These are phyloP conservation scores for Drosophila lowei DNA, from an alignment of 1,140 invertebrate species.

Conservation along the genomic window DNA sequence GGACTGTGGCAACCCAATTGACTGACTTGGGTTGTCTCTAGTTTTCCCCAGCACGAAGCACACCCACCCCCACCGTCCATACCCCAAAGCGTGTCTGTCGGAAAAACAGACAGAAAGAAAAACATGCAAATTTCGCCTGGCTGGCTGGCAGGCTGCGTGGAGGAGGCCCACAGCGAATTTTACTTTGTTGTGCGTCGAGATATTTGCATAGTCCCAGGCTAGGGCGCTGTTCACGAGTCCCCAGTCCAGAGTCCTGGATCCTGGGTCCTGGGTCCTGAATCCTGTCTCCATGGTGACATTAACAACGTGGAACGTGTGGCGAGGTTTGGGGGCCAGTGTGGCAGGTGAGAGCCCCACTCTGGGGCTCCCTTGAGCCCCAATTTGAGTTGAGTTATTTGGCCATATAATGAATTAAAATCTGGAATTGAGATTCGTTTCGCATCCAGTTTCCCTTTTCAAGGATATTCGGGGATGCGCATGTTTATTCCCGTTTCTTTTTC, in stretches of 20 bases:
- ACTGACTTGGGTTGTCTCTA: slow-evolving; percentile 63
- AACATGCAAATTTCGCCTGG: slow-evolving; percentile 69
- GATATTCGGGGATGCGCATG: slow-evolving; percentile 78
- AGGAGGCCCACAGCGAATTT: slow-evolving; percentile 52
- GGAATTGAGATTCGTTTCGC: slow-evolving; percentile 56
- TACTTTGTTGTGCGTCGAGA: slow-evolving; percentile 66
- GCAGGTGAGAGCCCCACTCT: no score
- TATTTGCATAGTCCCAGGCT: slow-evolving; percentile 69
- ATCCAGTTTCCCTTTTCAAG: slow-evolving; percentile 68
- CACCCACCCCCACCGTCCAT: neutral
- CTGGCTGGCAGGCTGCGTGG: neutral
- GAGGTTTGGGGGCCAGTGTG: slow-evolving; percentile 10
- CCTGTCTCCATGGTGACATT: slow-evolving; percentile 76
- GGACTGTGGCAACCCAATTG: slow-evolving; percentile 59
- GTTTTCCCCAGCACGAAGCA: slow-evolving; percentile 23
- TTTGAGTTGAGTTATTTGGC: slow-evolving; percentile 62
- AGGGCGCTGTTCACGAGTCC: slow-evolving; percentile 37
- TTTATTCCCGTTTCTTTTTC: slow-evolving; percentile 74
- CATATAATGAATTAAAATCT: slow-evolving; percentile 75
- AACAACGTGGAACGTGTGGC: slow-evolving; percentile 47
- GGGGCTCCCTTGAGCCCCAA: neutral
- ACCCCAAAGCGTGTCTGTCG: slow-evolving; percentile 22
- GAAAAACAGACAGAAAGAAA: slow-evolving; percentile 54
- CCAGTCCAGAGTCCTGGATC: slow-evolving; percentile 34
- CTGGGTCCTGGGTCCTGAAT: slow-evolving; percentile 9